phyloP scores from a whole-genome alignment of 2,888 invertebrate genomes.

The Ptychoptera albimana region DNA sequence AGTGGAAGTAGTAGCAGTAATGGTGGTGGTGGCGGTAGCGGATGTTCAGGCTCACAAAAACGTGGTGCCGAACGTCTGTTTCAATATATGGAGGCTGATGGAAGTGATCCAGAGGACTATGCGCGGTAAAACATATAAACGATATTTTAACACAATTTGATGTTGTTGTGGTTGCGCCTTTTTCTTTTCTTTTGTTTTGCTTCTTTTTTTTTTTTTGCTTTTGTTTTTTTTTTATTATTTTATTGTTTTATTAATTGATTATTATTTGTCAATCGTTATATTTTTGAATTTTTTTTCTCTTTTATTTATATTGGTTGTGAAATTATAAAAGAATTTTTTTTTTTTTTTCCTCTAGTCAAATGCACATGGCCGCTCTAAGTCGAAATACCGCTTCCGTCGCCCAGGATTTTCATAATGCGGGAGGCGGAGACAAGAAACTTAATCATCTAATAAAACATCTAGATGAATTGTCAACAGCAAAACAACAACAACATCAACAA shows the following conservation, averaged over 20 bases:
- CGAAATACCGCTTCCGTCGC: constrained; percentile 33
- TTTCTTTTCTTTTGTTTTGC: constrained; percentile 5
- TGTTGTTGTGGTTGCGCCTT: constrained; percentile 3
- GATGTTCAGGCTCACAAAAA: constrained; percentile 25
- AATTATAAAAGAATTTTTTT: neutral
- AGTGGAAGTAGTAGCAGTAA: constrained; percentile 22
- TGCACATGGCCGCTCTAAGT: constrained; percentile 33
- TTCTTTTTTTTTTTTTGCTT: constrained; percentile 7
- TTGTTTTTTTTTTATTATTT: constrained; percentile 8
- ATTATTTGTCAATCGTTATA: neutral
- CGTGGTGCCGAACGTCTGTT: constrained; percentile 53
- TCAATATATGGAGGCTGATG: constrained; percentile 60
- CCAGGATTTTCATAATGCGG: constrained; percentile 49
- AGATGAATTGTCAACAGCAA: constrained; percentile 13
- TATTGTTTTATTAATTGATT: neutral
- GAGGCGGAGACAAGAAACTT: constrained; percentile 28
- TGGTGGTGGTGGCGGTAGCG: constrained; percentile 14
- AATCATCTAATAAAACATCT: constrained; percentile 12
- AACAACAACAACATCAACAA: constrained; percentile 9
- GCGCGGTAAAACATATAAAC: constrained; percentile 22
- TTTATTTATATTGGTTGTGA: neutral
- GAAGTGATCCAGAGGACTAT: constrained; percentile 43
- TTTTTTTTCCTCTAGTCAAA: constrained; percentile 19
- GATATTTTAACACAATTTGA: neutral
- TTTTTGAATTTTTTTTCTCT: neutral